These are phyloP conservation scores for Elanoides forficatus DNA, from an alignment of 2,113 vertebrate genomes.

Conservation along the genomic window DNA sequence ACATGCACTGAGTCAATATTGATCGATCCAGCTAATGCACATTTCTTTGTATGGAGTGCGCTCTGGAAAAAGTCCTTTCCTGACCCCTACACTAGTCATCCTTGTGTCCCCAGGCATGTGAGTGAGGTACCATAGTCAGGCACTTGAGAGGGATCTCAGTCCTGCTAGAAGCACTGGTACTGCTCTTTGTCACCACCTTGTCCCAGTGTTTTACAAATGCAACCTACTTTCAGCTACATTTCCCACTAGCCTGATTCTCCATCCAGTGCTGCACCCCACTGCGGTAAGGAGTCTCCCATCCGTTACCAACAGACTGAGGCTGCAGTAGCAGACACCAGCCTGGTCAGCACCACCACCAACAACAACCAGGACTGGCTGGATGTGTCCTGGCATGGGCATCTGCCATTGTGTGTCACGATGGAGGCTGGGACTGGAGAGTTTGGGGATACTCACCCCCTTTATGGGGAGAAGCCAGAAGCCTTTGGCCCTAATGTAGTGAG, in stretches of 20 bases:
- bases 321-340: background rate
- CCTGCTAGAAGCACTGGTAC: background rate
- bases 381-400: background rate
- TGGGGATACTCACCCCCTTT: background rate
- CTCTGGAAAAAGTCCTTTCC: background rate
- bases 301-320: background rate
- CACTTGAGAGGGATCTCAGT: background rate
- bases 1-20: background rate
- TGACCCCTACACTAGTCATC: background rate
- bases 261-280: background rate
- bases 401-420: background rate
- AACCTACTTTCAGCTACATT: accelerated
- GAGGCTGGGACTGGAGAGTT: background rate
- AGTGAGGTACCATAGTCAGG: background rate
- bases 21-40: background rate
- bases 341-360: background rate
- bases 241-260: background rate
- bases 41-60: background rate
- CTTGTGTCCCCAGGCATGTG: no score
- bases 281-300: accelerated
- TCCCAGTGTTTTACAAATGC: accelerated
- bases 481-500: background rate
- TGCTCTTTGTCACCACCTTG: background rate
- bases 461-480: background rate
- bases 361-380: background rate